Base-by-base conservation (phyloP, 2,113 vertebrate genomes). In the human region DNA sequence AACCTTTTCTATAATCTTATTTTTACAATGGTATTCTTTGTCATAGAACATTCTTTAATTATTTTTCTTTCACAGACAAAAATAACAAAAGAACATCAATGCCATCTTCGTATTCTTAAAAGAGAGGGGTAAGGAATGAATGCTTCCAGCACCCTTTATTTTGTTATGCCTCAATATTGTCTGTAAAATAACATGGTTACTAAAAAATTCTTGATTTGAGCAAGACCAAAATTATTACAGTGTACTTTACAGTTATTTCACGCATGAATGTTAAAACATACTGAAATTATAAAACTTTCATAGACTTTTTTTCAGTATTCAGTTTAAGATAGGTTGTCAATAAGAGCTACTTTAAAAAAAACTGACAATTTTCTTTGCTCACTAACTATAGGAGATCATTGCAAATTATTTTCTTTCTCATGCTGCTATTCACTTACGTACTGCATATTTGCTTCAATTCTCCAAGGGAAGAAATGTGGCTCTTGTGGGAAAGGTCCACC, bases 401-500 rank as follows among this genome's bases (percentile, higher is more conserved):
- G 92, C 55, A 93, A 88, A 96, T 97, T 72, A 87, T 95, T 94
- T 97, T 87, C 89, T 94, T 98, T 97, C 97, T 97, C 96, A 96
- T 96, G 38, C 59, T 97, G 78, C 82, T 94, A 76, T 92, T 84
- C 93, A 73, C 90, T 96, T 95, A 94, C 92, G 90, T 83, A 70
- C 92, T 95, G 66, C 79, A 97, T 98, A 97, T 97, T 97, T 97
- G 68, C 84, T 97, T 97, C 97, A 97, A 94, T 38, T 98, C 98
- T 96, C 89, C 84, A 95, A 98, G 86, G 93, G 57, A 98, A 98
- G 94, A 96, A 97, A 93, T 95, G 96, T 96, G 79, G 96, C 95
- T 97, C 96, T 97, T 97, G 97, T 98, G 92, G 98, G 97, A 98
- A 98, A 98, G 97, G 91, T 88, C 94, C 97, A 82, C 93, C 79